Percentiles rank a stretch among this genome's conserved stretches.
These are phyloP conservation scores for Synanthedon myopaeformis DNA, from an alignment of 2,888 invertebrate species.

Conservation along the genomic window DNA sequence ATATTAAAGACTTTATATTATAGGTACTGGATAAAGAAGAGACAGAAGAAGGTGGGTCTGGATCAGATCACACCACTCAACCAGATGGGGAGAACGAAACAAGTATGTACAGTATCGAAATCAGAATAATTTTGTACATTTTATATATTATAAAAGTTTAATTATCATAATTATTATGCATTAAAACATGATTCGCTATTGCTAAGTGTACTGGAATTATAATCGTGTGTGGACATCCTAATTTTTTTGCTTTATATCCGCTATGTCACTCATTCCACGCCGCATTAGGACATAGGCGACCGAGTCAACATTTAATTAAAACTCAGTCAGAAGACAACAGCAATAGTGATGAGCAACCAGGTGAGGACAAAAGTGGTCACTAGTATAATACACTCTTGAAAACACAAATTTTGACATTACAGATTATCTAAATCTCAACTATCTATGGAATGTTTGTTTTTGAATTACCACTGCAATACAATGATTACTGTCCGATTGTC, in stretches of 20 bases:
- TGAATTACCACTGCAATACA: too few species aligned
- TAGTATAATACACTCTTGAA: too few species aligned
- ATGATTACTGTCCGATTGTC: too few species aligned
- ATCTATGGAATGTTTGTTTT: too few species aligned
- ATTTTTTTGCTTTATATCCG: constrained; percentile 8
- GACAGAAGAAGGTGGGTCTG: constrained; percentile 54
- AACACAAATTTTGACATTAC: too few species aligned
- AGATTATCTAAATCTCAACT: too few species aligned
- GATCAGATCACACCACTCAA: constrained; percentile 54
- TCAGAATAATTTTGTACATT: too few species aligned
- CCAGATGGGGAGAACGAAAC: constrained; percentile 58
- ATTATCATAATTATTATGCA: too few species aligned
- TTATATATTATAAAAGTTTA: too few species aligned
- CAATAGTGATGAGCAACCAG: constrained; percentile 68
- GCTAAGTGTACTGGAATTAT: background rate
- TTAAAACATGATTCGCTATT: background rate
- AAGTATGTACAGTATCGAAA: constrained; percentile 25
- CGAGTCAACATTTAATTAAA: constrained; percentile 69
- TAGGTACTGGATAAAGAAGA: constrained; percentile 67
- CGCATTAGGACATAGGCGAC: constrained; percentile 59
- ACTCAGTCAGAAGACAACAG: constrained; percentile 76
- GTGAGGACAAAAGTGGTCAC: background rate
- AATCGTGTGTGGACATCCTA: constrained; percentile 4
- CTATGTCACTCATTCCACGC: constrained; percentile 46
- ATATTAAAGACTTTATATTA: background rate